These are phyloP conservation scores for Andrena praecox DNA, from an alignment of 2,888 invertebrate species.

Conservation along the genomic window DNA sequence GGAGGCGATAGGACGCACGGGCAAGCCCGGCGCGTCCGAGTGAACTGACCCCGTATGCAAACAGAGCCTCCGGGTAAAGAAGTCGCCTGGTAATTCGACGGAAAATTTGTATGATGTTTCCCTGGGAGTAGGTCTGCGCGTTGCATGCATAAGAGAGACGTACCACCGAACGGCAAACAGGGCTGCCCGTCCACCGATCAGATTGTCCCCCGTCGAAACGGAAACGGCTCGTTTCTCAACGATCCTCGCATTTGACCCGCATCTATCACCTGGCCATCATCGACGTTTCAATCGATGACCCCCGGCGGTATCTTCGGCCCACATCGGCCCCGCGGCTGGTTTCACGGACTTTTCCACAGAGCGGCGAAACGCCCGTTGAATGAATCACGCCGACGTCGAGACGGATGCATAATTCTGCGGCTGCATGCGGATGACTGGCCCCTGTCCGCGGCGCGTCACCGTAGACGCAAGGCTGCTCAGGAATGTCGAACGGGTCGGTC, in stretches of 20 bases:
- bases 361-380: conserved; percentile 33
- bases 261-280: conserved; percentile 36
- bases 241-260: conserved; percentile 11
- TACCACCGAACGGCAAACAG: background rate
- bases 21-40: conserved; percentile 14
- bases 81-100: conserved; percentile 18
- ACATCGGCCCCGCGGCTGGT: conserved; percentile 41
- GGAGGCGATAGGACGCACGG: conserved; percentile 14
- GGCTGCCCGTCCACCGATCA: conserved; percentile 2
- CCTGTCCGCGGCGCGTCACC: conserved; percentile 4
- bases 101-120: conserved; percentile 14
- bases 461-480: conserved; percentile 52
- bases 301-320: conserved; percentile 32
- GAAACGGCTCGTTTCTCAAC: conserved; percentile 26
- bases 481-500: conserved; percentile 75
- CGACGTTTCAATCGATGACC: conserved; percentile 53
- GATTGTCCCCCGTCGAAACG: conserved; percentile 5
- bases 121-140: conserved; percentile 1
- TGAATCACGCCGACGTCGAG: conserved; percentile 66
- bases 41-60: conserved; percentile 26
- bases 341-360: conserved; percentile 19
- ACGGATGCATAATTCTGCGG: conserved; percentile 74
- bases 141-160: conserved; percentile 37
- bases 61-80: conserved; percentile 11
- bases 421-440: conserved; percentile 38